Conservation (phyloP, 2,888 invertebrate species). For the Zaprionus bogoriensis region DNA sequence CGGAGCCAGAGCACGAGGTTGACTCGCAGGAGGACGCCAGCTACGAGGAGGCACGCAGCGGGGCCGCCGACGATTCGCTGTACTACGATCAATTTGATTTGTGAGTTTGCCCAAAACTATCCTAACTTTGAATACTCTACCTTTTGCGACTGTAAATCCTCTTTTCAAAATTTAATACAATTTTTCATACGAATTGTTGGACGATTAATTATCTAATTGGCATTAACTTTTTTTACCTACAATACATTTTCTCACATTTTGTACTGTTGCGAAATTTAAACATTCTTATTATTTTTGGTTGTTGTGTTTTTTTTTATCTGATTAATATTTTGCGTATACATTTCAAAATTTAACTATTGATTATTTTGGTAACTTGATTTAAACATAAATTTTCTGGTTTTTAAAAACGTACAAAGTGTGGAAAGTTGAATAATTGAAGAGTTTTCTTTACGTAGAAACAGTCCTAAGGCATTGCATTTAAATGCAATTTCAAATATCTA, state of each 20-base stretch:
- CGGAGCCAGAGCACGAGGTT: conserved; percentile 39
- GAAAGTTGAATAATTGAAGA: conserved; percentile 22
- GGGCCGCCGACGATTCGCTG: conserved; percentile 77
- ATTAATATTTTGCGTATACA: conserved; percentile 10
- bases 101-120: conserved; percentile 76
- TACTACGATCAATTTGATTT: conserved; percentile 81
- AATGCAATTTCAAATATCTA: conserved; percentile 25
- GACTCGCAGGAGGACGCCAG: conserved; percentile 60
- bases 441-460: conserved; percentile 17
- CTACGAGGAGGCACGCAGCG: conserved; percentile 73
- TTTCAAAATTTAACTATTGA: conserved; percentile 26
- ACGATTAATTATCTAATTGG: conserved; percentile 42
- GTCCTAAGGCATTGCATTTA: conserved; percentile 41
- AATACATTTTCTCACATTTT: conserved; percentile 58
- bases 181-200: conserved; percentile 19
- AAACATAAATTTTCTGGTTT: conserved; percentile 12
- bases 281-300: conserved; percentile 50
- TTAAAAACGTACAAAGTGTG: conserved; percentile 61
- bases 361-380: conserved; percentile 2
- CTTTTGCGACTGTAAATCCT: conserved; percentile 23
- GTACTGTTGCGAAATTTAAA: conserved; percentile 55
- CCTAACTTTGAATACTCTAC: conserved; percentile 41
- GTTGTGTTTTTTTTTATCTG: conserved; percentile 33
- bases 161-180: conserved; percentile 37
- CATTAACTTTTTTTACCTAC: conserved; percentile 46